Base-by-base conservation (phyloP, 1,140 invertebrate species). In the Lerema accius region DNA sequence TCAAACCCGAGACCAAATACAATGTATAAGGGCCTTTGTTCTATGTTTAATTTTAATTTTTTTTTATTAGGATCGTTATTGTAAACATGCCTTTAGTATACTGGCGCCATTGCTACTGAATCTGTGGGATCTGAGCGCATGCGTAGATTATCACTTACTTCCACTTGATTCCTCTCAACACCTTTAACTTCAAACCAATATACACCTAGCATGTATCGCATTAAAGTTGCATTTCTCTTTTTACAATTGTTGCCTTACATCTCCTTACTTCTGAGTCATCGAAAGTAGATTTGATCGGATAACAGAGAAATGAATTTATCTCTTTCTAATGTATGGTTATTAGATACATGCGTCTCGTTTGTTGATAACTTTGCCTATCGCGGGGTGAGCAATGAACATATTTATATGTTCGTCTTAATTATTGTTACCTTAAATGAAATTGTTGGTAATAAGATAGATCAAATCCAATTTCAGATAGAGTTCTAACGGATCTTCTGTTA, bases 91-190 rank as follows among this genome's bases (percentile, higher is more conserved):
- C 55, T 19, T 62, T 58, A 65, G 23, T 16, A 35, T 42, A 60
- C 51, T 69, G 73, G 71, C 77, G 74, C 76, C 80, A 67, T 64
- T 56, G 67, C 32, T 69, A 55, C 69, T 63, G 26, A 78, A 84
- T 82, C 80, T 78, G 42, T 66, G 43, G 63, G 46, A 84, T 84
- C 78, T 76, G 35, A 11, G 71, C 79, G 69, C 69, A 61, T 72
- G 73, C 71, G 73, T 73, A 69, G 73, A 68, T 78, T 84, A 82
- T 83, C 80, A 75, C 76, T 78, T 65, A 76, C 69, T 66, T 67
- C 69, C 71, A 78, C 72, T 82, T 78, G 82, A 81, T 86, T 86
- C 84, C 84, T 83, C 83, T 78, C 67, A 71, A 69, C 72, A 71
- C 39, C 40, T 13, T 11, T 11, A 9, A 6, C 11, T 14, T 13